Evolutionary conservation across 2,113 vertebrate genomes (phyloP), one percentile per base, ranked within the genome.

Genomic region (Columba livia): DNA sequence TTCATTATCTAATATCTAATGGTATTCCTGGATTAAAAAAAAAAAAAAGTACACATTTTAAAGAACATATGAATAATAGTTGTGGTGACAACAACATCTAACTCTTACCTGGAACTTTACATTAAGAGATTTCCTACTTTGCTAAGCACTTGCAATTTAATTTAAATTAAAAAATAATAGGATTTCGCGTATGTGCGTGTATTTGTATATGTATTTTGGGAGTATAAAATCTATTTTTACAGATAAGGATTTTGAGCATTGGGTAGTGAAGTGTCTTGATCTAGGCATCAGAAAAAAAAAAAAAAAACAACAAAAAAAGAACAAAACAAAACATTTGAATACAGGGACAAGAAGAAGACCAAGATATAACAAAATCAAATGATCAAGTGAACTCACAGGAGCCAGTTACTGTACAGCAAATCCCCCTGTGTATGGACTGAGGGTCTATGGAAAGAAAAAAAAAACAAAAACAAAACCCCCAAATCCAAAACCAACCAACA

Each of bases 301-400:
- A 19, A 70, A 70, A 19, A 65, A 16, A 38, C 72, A 60, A 53
- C 66, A 31, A n/a, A 14, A 44, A 44, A 70, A 70, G 15, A 65
- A 19, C 36, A 72, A 64, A 53, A 70, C 31, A 31, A 14, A 40
- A 0, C 3, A 7, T 69, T 64, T 84, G 11, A 78, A 64, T 61
- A 69, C 67, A 60, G 4, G 5, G 23, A 38, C 0, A 0, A 32
- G n/a, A 61, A 73, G 31, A 86, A 71, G 12, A 74, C 6, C 19
- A 83, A 47, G 28, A 61, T 50, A n/a, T 31, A 50, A 28, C 2
- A 48, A 83, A 67, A 54, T 8, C 3, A 85, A 82, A 82, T 12
- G 21, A 79, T 3, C 12, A 25, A 19, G 19, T 31, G 47, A 71
- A 66, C 9, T 38, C 48, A 44, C 29, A 40, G 32, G 8, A 71